Percentiles rank a stretch among this genome's conserved stretches.
These are phyloP conservation scores for Pterobdella sp. DNA, from an alignment of 2,888 invertebrate genomes.

Conservation along the genomic window DNA sequence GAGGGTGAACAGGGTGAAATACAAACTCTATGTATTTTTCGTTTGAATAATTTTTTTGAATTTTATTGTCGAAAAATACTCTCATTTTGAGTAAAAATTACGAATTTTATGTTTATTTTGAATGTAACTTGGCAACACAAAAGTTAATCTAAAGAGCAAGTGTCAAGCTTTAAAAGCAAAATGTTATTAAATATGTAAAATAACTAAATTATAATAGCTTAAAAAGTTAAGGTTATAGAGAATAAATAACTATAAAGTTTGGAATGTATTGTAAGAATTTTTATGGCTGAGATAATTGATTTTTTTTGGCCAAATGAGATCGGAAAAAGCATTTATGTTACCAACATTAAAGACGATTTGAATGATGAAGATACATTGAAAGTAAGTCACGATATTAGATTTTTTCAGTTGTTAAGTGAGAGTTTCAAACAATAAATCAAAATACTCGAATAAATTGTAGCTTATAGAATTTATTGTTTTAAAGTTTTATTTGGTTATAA, in stretches of 20 bases:
- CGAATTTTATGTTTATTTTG: background rate
- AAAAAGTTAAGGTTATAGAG: background rate
- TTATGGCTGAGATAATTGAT: slow-evolving; percentile 28
- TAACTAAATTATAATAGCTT: no score
- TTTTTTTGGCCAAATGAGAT: slow-evolving; percentile 22
- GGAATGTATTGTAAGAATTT: no score
- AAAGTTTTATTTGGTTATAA: background rate
- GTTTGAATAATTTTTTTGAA: slow-evolving; percentile 44
- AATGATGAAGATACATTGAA: background rate
- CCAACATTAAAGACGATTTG: slow-evolving; percentile 5
- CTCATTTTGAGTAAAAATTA: slow-evolving; percentile 42
- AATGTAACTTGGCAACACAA: background rate
- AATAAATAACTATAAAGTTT: slow-evolving; percentile 13
- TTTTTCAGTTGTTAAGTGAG: background rate
- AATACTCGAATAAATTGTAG: background rate
- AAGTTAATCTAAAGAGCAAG: background rate
- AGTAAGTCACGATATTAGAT: no score
- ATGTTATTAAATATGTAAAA: no score
- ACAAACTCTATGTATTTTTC: slow-evolving; percentile 54
- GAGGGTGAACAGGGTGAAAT: slow-evolving; percentile 73
- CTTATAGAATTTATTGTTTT: background rate
- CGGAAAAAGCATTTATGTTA: slow-evolving; percentile 24
- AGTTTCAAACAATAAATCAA: background rate
- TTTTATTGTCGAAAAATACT: slow-evolving; percentile 50
- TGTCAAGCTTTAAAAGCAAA: no score